A percentile compares a stretch with the other conserved stretches of the same genome.
phyloP scores from a whole-genome alignment of 1,140 invertebrate genomes.

The Temnothorax longispinosus region DNA sequence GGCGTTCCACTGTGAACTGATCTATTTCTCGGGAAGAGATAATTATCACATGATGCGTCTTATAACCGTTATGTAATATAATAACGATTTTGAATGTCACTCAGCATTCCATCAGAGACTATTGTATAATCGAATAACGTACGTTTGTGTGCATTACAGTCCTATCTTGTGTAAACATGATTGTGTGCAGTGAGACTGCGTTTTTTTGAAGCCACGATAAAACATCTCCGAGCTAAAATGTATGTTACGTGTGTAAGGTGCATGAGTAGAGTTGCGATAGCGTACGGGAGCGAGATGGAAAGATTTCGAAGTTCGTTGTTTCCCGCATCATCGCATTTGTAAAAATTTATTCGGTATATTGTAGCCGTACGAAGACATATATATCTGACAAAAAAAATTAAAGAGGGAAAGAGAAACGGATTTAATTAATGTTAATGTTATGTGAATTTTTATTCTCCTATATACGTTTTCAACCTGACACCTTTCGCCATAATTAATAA shows the following conservation, averaged over 20 bases:
- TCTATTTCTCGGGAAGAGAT: constrained; percentile 28
- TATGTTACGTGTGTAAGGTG: constrained; percentile 60
- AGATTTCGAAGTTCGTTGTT: constrained; percentile 55
- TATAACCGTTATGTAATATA: neutral
- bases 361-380: constrained; percentile 68
- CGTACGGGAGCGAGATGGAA: constrained; percentile 9
- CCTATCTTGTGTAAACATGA: constrained; percentile 5
- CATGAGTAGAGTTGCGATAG: constrained; percentile 49
- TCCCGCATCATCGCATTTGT: constrained; percentile 72
- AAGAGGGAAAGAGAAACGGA: neutral
- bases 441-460: neutral
- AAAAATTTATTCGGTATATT: constrained; percentile 74
- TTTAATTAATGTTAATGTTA: neutral
- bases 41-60: constrained; percentile 11
- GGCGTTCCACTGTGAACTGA: constrained; percentile 29
- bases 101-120: neutral
- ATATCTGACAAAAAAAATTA: constrained; percentile 70
- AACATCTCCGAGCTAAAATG: constrained; percentile 26
- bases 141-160: neutral
- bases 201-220: constrained; percentile 24
- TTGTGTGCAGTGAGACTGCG: constrained; percentile 1
- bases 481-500: neutral
- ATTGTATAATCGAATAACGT: neutral
- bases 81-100: constrained; percentile 10
- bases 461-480: neutral